Conservation (phyloP, 2,113 vertebrate genomes). For the Solea senegalensis region DNA sequence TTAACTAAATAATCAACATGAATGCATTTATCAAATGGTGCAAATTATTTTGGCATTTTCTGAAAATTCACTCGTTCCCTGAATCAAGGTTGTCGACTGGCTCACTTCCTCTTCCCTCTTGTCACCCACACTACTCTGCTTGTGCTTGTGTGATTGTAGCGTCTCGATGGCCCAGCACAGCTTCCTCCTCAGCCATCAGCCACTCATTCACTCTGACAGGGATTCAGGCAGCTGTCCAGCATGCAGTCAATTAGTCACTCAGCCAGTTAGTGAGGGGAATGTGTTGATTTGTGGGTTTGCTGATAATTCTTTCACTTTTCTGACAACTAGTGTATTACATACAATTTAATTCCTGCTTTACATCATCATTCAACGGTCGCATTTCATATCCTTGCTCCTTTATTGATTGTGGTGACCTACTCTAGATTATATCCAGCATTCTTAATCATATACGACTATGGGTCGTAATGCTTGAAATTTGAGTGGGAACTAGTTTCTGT, state of each 20-base stretch:
- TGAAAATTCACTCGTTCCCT: too few species aligned
- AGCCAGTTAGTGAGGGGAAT: background rate
- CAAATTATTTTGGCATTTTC: too few species aligned
- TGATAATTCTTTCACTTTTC: background rate
- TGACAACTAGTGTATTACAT: background rate
- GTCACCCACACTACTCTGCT: conserved; percentile 29
- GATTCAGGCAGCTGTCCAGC: conserved; percentile 8
- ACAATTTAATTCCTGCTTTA: background rate
- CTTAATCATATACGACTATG: background rate
- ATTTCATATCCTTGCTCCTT: background rate
- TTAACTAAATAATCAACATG: too few species aligned
- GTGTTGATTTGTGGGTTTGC: background rate
- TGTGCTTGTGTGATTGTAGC: conserved; percentile 44
- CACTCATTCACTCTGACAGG: conserved; percentile 21
- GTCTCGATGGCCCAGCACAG: conserved; percentile 16
- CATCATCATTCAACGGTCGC: background rate
- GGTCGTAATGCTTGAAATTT: background rate
- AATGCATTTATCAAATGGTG: too few species aligned
- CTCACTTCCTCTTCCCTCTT: conserved; percentile 44
- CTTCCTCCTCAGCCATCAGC: conserved; percentile 35
- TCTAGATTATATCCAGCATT: background rate
- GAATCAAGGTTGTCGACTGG: background rate
- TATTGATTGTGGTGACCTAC: background rate
- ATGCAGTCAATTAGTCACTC: background rate
- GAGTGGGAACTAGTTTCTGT: background rate